Conservation (phyloP, 2,888 invertebrate genomes). For the Lepetodrilus schrolli region DNA sequence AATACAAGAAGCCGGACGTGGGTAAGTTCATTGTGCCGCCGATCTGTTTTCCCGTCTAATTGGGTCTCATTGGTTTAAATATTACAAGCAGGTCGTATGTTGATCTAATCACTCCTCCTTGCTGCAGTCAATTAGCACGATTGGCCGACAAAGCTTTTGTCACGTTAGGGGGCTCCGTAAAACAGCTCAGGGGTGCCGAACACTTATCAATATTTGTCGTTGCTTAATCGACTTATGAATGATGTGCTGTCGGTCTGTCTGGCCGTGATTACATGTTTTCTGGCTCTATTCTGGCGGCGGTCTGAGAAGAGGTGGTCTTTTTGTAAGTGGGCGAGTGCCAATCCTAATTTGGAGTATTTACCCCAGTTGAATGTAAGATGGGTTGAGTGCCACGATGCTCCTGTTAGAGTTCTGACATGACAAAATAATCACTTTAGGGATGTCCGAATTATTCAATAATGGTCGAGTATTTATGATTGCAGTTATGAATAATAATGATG, state of each 20-base stretch:
- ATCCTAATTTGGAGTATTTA: neutral
- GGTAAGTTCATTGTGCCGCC: conserved; percentile 19
- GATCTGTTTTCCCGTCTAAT: conserved; percentile 6
- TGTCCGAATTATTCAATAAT: no score
- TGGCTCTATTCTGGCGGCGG: neutral
- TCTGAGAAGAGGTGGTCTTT: neutral
- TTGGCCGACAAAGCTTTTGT: conserved; percentile 22
- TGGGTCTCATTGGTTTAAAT: conserved; percentile 21
- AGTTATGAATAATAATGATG: no score
- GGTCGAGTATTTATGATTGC: no score
- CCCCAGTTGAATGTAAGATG: neutral
- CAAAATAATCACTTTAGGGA: no score
- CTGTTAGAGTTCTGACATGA: no score
- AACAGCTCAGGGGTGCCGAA: conserved; percentile 7
- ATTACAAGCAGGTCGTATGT: conserved; percentile 25
- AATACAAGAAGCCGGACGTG: conserved; percentile 16
- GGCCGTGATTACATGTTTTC: conserved; percentile 2
- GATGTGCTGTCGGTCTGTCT: neutral
- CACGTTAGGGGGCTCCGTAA: conserved; percentile 14
- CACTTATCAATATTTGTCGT: conserved; percentile 20
- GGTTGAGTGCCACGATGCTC: no score
- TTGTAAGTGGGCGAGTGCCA: conserved; percentile 9
- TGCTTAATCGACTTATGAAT: conserved; percentile 9
- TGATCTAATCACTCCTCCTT: conserved; percentile 12
- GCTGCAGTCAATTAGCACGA: conserved; percentile 4